These are phyloP conservation scores for Papilio xuthus DNA, from an alignment of 1,140 invertebrate genomes.

Conservation along the genomic window DNA sequence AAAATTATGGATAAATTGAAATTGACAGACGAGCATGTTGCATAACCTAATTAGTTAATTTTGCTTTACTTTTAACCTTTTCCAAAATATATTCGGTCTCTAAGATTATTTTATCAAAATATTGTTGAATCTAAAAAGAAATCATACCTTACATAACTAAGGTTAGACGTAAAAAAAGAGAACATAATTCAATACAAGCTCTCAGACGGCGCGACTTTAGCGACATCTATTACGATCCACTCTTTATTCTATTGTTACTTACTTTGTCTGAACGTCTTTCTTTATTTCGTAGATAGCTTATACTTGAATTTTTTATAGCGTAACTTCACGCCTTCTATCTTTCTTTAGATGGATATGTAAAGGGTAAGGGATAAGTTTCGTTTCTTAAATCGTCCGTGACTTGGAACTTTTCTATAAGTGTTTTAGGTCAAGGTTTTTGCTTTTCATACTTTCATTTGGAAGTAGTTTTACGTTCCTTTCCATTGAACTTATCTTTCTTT, in stretches of 20 bases:
- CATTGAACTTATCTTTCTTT: not conserved
- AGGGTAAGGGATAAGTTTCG: slow-evolving; percentile 29
- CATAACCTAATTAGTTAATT: too few species aligned
- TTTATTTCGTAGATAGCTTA: slow-evolving; percentile 25
- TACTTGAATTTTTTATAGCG: slow-evolving; percentile 14
- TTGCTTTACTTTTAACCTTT: too few species aligned
- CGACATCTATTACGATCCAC: slow-evolving; percentile 29
- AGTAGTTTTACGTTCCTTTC: not conserved
- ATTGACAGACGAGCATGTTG: too few species aligned
- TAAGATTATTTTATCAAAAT: not conserved
- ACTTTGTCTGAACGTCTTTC: slow-evolving; percentile 14
- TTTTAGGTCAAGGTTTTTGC: not conserved
- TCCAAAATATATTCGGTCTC: too few species aligned
- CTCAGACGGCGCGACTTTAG: slow-evolving; percentile 27
- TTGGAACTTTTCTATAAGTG: not conserved
- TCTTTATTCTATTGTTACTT: slow-evolving; percentile 29
- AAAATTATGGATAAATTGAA: too few species aligned
- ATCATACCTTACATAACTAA: not conserved
- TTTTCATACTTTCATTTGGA: not conserved
- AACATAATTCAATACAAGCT: slow-evolving; percentile 28
- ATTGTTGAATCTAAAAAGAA: not conserved
- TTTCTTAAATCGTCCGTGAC: slow-evolving; percentile 26
- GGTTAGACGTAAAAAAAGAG: slow-evolving; percentile 1
- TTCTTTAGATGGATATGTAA: slow-evolving; percentile 14
- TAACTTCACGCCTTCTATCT: slow-evolving; percentile 30